phyloP scores from a whole-genome alignment of 2,888 invertebrate genomes.

The Frankliniella intonsa region DNA sequence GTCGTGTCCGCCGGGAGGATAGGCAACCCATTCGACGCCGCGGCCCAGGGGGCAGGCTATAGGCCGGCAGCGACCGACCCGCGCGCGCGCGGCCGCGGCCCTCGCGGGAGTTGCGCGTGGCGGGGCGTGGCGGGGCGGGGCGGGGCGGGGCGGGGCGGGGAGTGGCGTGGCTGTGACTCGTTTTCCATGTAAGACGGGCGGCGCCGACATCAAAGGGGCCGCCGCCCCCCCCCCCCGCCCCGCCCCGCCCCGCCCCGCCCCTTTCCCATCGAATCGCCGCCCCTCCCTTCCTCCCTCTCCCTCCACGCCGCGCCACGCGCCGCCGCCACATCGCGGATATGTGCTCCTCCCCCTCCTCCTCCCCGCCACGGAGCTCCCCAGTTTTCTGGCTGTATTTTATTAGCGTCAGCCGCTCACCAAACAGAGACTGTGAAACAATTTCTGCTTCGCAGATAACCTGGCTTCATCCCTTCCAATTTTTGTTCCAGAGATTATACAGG shows the following conservation, averaged over 20 bases:
- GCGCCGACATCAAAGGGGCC: background rate
- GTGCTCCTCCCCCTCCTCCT: no score
- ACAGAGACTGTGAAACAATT: no score
- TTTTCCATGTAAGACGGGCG: conserved; percentile 6
- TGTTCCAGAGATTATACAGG: no score
- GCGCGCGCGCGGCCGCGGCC: no score
- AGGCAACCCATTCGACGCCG: background rate
- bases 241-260: background rate
- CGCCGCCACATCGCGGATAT: background rate
- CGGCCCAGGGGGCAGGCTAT: background rate
- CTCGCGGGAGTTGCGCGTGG: no score
- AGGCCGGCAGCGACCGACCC: no score
- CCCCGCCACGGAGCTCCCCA: no score
- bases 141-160: background rate
- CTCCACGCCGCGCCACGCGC: background rate
- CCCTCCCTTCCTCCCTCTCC: background rate
- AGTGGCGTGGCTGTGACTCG: background rate
- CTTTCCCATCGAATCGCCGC: background rate
- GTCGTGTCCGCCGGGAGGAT: background rate
- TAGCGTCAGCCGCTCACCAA: no score
- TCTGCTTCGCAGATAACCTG: no score
- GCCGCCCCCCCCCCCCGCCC: background rate
- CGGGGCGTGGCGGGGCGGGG: no score
- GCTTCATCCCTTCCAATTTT: no score
- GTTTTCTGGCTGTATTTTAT: no score